These are phyloP conservation scores for Ametastegia equiseti DNA, from an alignment of 2,888 invertebrate genomes.

Conservation along the genomic window DNA sequence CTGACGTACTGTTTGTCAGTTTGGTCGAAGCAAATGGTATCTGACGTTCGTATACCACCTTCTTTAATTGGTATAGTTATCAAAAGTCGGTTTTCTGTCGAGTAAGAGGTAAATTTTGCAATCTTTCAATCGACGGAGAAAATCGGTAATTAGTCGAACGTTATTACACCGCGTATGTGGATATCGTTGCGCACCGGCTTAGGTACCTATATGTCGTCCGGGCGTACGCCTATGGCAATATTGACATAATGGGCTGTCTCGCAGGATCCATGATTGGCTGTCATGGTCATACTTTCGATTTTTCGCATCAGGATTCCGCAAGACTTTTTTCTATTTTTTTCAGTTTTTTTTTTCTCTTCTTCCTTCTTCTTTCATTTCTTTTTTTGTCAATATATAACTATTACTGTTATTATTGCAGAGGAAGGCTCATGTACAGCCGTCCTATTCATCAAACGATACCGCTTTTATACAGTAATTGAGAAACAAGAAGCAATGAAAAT, in stretches of 20 bases:
- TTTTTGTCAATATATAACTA: background rate
- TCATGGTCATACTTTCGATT: slow-evolving; percentile 42
- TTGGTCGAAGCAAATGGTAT: slow-evolving; percentile 10
- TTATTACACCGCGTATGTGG: slow-evolving; percentile 28
- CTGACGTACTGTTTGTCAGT: slow-evolving; percentile 19
- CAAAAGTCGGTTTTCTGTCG: slow-evolving; percentile 40
- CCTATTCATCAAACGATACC: slow-evolving; percentile 17
- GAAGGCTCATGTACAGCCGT: background rate
- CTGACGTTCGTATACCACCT: slow-evolving; percentile 18
- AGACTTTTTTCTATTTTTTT: background rate
- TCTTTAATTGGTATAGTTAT: slow-evolving; percentile 38
- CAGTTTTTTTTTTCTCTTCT: background rate
- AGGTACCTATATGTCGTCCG: slow-evolving; percentile 18
- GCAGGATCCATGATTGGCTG: slow-evolving; percentile 39
- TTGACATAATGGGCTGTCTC: slow-evolving; percentile 40
- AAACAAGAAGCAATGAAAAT: slow-evolving; percentile 1
- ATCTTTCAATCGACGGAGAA: slow-evolving; percentile 48
- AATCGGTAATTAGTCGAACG: slow-evolving; percentile 49
- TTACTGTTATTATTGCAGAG: background rate
- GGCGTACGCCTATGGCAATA: slow-evolving; percentile 38
- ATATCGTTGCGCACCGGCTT: slow-evolving; percentile 17
- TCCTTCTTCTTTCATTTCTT: background rate
- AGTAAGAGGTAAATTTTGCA: slow-evolving; percentile 43
- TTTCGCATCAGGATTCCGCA: slow-evolving; percentile 40
- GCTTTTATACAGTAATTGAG: slow-evolving; percentile 18